Percentiles rank a stretch among this genome's conserved stretches.
Conservation (phyloP, 1,140 invertebrate genomes). For the Habropoda laboriosa region DNA sequence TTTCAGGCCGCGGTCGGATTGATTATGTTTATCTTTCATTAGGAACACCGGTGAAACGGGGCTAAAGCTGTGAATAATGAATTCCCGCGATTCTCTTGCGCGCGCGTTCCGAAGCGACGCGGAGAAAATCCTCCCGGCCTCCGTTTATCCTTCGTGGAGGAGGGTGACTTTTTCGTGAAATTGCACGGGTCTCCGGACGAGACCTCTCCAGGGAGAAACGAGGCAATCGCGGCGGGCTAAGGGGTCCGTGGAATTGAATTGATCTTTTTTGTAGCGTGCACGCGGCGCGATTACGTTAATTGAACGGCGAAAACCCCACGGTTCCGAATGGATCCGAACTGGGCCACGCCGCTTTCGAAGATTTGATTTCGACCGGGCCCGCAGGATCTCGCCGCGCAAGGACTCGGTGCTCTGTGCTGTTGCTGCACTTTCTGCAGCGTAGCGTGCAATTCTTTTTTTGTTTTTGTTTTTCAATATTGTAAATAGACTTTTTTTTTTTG, state of each 20-base stretch:
- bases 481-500: too few species aligned
- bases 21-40: constrained; percentile 82
- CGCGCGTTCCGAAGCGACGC: not conserved
- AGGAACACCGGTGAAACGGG: constrained; percentile 69
- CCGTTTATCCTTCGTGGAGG: not conserved
- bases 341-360: not conserved
- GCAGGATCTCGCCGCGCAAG: not conserved
- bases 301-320: constrained; percentile 2
- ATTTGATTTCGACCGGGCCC: constrained; percentile 12
- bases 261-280: constrained; percentile 21
- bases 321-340: not conserved
- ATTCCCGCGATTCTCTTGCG: constrained; percentile 70
- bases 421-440: not conserved
- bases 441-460: not conserved
- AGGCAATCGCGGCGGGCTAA: constrained; percentile 24
- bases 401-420: not conserved
- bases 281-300: constrained; percentile 43
- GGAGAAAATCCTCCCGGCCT: not conserved
- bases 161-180: constrained; percentile 22
- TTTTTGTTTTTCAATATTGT: too few species aligned
- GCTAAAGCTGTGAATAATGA: constrained; percentile 75
- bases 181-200: not conserved
- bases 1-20: constrained; percentile 73
- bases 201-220: constrained; percentile 16
- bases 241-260: constrained; percentile 27